Conservation (phyloP, 2,888 invertebrate species). For the Fragum fragum region DNA sequence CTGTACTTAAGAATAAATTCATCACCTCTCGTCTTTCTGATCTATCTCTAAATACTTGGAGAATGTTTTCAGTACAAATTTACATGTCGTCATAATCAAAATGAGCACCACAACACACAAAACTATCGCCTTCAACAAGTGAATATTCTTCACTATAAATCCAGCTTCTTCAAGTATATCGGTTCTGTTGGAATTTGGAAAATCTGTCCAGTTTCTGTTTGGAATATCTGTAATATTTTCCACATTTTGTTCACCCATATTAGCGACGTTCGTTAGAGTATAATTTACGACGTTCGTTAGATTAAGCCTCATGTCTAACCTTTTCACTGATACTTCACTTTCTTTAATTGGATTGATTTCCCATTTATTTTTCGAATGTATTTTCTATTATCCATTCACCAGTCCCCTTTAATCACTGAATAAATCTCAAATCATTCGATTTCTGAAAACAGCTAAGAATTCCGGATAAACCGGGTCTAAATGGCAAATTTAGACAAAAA, state of each 20-base stretch:
- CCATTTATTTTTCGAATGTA: too few species aligned
- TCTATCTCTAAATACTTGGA: conserved; percentile 48
- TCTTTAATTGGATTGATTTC: too few species aligned
- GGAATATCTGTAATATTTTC: too few species aligned
- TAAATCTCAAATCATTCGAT: too few species aligned
- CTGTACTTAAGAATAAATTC: too few species aligned
- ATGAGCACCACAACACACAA: conserved; percentile 49
- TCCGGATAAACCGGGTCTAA: too few species aligned
- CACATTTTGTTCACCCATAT: not conserved
- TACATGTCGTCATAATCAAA: conserved; percentile 47
- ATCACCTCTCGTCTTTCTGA: conserved; percentile 39
- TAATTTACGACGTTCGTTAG: not conserved
- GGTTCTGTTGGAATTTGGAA: not conserved
- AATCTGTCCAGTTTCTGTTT: not conserved
- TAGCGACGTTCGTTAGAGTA: not conserved
- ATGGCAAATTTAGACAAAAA: too few species aligned
- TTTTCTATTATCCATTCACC: too few species aligned
- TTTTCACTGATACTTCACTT: too few species aligned
- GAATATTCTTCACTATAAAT: conserved; percentile 50
- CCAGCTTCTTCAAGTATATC: conserved; percentile 25
- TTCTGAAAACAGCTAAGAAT: too few species aligned
- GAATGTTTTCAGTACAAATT: conserved; percentile 48
- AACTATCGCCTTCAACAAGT: conserved; percentile 52
- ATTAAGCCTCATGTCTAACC: not conserved
- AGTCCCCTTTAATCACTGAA: too few species aligned